Conservation (phyloP, 30 jellyfish, hydroid and myxozoan species). For the Rhopilema esculentum region DNA sequence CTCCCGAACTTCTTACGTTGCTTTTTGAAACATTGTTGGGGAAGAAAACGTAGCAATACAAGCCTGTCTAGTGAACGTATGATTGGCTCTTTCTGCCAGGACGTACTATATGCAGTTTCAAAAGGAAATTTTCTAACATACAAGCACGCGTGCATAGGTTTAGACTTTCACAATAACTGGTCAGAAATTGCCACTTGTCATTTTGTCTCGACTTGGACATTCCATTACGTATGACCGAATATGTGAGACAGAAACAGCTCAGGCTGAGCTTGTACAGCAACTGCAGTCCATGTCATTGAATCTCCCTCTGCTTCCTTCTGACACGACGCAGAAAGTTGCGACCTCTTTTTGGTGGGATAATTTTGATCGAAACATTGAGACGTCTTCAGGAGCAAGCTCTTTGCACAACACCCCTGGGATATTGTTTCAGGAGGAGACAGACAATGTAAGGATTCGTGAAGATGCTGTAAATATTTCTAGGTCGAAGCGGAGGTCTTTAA, state of each 20-base stretch:
- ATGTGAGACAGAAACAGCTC: conserved; percentile 58
- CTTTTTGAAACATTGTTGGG: conserved; percentile 3
- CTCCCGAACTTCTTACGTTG: conserved; percentile 16
- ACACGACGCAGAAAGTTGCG: neutral
- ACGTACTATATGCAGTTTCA: conserved; percentile 38
- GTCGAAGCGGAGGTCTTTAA: conserved; percentile 45
- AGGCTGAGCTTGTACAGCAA: conserved; percentile 35
- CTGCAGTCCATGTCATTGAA: neutral
- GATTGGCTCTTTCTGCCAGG: conserved; percentile 35
- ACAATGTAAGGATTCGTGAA: neutral
- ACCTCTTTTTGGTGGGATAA: neutral
- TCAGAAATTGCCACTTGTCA: conserved; percentile 21
- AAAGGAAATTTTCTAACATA: conserved; percentile 39
- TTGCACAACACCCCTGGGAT: conserved; percentile 62
- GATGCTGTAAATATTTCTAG: conserved; percentile 2
- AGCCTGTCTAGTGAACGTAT: conserved; percentile 4
- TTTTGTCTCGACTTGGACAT: conserved; percentile 34
- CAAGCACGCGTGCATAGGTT: conserved; percentile 32
- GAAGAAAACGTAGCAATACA: neutral
- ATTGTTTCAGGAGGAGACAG: conserved; percentile 52
- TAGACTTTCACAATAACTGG: conserved; percentile 24
- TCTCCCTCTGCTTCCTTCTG: conserved; percentile 35
- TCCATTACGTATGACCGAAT: conserved; percentile 21
- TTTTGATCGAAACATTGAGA: neutral
- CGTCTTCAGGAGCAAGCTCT: neutral